Evolutionary conservation across 2,797 vertebrate species (phyloP).

Genomic region (Anolis apletophallus): DNA sequence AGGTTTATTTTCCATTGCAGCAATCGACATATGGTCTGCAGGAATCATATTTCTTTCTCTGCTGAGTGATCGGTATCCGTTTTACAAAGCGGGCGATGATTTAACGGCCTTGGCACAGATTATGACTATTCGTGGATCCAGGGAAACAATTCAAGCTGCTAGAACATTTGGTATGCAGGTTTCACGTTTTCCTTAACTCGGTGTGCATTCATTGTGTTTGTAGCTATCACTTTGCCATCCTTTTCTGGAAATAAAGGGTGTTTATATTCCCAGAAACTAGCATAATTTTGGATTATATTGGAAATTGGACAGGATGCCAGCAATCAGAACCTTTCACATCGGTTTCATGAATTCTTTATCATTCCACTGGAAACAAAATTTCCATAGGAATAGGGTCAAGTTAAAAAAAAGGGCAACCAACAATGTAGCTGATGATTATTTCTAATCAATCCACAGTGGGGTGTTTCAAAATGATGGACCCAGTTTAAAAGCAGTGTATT

Average conservation of each 20-base stretch:
- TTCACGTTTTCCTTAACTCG: slow-evolving; percentile 49
- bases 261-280: slow-evolving; percentile 25
- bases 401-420: too few relatives aligned
- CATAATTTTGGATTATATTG: slow-evolving; percentile 17
- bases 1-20: slow-evolving; percentile 78
- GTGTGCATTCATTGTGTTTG: slow-evolving; percentile 34
- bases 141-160: slow-evolving; percentile 91
- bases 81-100: slow-evolving; percentile 98
- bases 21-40: slow-evolving; percentile 97
- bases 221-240: slow-evolving; percentile 15
- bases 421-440: not conserved
- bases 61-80: slow-evolving; percentile 95
- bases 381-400: not conserved
- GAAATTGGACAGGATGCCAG: slow-evolving; percentile 12
- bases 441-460: not conserved
- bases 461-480: too few relatives aligned
- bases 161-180: slow-evolving; percentile 88
- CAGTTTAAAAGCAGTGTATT: too few relatives aligned
- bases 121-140: slow-evolving; percentile 95
- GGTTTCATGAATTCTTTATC: slow-evolving; percentile 1
- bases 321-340: not conserved
- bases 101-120: slow-evolving; percentile 95
- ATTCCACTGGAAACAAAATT: not conserved
- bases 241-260: not conserved
- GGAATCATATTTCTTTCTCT: slow-evolving; percentile 95